Evolutionary conservation across 2,888 invertebrate species (phyloP).

Genomic region (Xiphydria camelus): DNA sequence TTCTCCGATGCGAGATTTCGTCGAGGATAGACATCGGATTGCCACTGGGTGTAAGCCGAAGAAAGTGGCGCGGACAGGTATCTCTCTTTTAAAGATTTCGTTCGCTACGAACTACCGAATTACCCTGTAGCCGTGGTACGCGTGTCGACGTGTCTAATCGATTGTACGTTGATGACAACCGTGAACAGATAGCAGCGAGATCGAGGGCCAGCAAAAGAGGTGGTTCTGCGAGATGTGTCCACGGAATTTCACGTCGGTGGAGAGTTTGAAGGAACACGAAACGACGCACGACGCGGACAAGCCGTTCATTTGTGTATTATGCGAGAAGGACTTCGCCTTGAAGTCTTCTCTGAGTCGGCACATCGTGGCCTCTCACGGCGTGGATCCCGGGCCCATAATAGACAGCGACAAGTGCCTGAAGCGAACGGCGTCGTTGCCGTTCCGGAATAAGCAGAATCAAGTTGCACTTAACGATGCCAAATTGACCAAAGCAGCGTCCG

Average conservation of each 20-base stretch:
- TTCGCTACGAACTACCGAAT: too few species aligned
- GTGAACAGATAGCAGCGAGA: slow-evolving; percentile 31
- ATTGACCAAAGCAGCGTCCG: slow-evolving; percentile 34
- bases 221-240: slow-evolving; percentile 53
- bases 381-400: slow-evolving; percentile 57
- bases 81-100: too few species aligned
- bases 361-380: slow-evolving; percentile 60
- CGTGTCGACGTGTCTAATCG: too few species aligned
- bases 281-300: slow-evolving; percentile 46
- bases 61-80: slow-evolving; percentile 50
- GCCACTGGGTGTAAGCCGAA: slow-evolving; percentile 51
- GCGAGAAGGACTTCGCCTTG: slow-evolving; percentile 58
- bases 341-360: slow-evolving; percentile 60
- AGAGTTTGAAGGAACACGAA: slow-evolving; percentile 48
- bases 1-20: slow-evolving; percentile 44
- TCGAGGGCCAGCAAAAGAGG: slow-evolving; percentile 38
- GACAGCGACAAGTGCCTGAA: slow-evolving; percentile 50
- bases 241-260: slow-evolving; percentile 42
- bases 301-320: slow-evolving; percentile 61
- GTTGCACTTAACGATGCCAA: slow-evolving; percentile 30
- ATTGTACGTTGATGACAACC: too few species aligned
- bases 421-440: slow-evolving; percentile 28
- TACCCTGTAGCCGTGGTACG: too few species aligned
- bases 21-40: slow-evolving; percentile 42
- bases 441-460: slow-evolving; percentile 23